Evolutionary conservation across 2,888 invertebrate genomes (phyloP), one percentile per base, ranked within the genome.

Genomic region (Sesia bembeciformis): DNA sequence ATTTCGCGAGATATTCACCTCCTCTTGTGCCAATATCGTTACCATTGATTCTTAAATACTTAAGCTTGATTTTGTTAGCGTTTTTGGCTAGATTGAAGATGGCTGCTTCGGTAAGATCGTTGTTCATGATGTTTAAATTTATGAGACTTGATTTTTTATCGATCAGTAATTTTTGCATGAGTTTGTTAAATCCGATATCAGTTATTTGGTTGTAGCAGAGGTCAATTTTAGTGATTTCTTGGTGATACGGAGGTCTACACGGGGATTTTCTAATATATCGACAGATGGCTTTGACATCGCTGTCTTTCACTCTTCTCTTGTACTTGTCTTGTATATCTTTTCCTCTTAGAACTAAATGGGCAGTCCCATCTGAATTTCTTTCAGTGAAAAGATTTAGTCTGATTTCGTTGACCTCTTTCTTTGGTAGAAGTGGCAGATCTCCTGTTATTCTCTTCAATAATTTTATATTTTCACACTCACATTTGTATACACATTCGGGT

Each of bases 121-220:
- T 93, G 54, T 91, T 90, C 81, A 90, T 90, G 0, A 93, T 65
- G 66, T 92, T 91, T 38, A 93, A 63, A 61, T 91, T 84, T 0
- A 76, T 64, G 0, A 93, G 57, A 55, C 89, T 83, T 0, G 92
- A 90, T 53, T 85, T 66, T 0, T 77, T 72, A 68, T 90, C 79
- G 0, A 84, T 63, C 1, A 91, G 73, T 4, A 86, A 70, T 23
- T 79, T 75, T 62, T 90, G 84, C 3, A 86, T 60, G 6, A 91
- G 60, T 57, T 79, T 84, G 51, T 69, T 70, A 39, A 92, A 81
- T 0, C 91, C 91, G 8, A 58, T 58, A 58, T 92, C 90, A 0
- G 90, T 90, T 5, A 93, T 90, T 52, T 85, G 64, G 59, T 93
- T 93, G 63, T 91, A 92, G 40, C 90, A 79, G 4, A 93, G 69